Evolutionary conservation across 2,797 vertebrate genomes (phyloP), one percentile per base, ranked within the genome.

Genomic region (Micromesistius poutassou): DNA sequence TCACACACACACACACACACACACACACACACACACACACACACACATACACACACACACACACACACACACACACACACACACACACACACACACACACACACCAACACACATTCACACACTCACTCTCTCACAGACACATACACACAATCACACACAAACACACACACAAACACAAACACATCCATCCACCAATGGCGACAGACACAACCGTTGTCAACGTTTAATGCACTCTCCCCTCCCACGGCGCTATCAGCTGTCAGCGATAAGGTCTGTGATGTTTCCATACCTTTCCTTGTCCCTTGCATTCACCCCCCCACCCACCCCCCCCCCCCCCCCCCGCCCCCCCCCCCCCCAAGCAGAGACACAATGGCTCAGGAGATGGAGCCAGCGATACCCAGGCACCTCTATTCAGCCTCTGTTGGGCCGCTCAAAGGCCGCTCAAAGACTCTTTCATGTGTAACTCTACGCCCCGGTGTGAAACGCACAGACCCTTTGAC

Each of bases 251-350:
- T 91, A 85, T 92, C 90, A 80, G 46, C 85, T 91, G 87, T 90
- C 91, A 78, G 81, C 87, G 85, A 85, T 88, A 89, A 89, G 83
- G 89, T 83, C 90, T 86, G 81, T 16, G 79, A 89, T 90, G 88
- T 91, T 91, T 90, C 92, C 89, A 87, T 89, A 86, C 81, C 84
- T 79, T 79, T 82, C 71, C 71, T 79, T 74, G 81, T 82, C 76
- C 22, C 30, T 4, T 25, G 79, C 78, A 87, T 89, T 91, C 88
- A 88, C 78, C 82, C 31, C 12, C 86, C 8, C 62, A 28, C 31
- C 31, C 31, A 1, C 31, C 31, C 31, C 31, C 31, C 31, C 31
- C 31, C 31, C 31, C 1, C 31, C 31, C 31, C 31, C 14, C 86
- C 33, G 3, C 78, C 75, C 81, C 13, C 86, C 9, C 66, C 42